Base-by-base conservation (phyloP, 2,888 invertebrate species). In the Gryllus longicercus region DNA sequence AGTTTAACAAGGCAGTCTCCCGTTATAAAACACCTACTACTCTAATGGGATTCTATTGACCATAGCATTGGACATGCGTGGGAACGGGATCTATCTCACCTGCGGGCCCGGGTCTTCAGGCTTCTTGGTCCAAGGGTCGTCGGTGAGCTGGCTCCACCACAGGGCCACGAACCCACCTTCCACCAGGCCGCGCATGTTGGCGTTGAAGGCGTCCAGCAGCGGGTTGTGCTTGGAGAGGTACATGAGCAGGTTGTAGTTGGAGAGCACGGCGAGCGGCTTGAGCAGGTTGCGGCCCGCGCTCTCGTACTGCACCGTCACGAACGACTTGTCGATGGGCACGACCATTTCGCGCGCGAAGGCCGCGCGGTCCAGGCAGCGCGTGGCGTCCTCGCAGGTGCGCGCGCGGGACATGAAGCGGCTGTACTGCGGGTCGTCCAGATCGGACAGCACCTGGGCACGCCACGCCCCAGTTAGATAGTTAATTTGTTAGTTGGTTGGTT, bases 181-280 rank as follows among this genome's bases (percentile, higher is more conserved):
- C 16, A 14, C 63, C 63, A 63, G n/a, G n/a, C 63, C 63, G 8
- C 63, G 63, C 63, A 63, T 16, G 11, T 63, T 3, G 0, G 14
- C 63, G n/a, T 63, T 63, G 63, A 63, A 63, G 63, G 63, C 63
- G 63, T 63, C 63, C 8, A 63, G 63, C 63, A 63, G 16, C 14
- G 63, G 63, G n/a, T 8, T 63, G 63, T 63, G 63, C 63, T 63
- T 63, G 63, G 63, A 14, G 16, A 63, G 4, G 63, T 63, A 63
- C 63, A 63, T 63, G 63, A 63, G 63, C 16, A 63, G 14, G 63
- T 63, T 63, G 63, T 63, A 63, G 63, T 63, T 63, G 63, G 63
- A 63, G 63, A 63, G 14, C 16, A n/a, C n/a, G 16, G 63, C 63
- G 11, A 63, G 63, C 16, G n/a, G 63, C 8, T 63, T 63, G 63